These are phyloP conservation scores for Coendou prehensilis DNA, from an alignment of 2,797 vertebrate genomes.

Conservation along the genomic window DNA sequence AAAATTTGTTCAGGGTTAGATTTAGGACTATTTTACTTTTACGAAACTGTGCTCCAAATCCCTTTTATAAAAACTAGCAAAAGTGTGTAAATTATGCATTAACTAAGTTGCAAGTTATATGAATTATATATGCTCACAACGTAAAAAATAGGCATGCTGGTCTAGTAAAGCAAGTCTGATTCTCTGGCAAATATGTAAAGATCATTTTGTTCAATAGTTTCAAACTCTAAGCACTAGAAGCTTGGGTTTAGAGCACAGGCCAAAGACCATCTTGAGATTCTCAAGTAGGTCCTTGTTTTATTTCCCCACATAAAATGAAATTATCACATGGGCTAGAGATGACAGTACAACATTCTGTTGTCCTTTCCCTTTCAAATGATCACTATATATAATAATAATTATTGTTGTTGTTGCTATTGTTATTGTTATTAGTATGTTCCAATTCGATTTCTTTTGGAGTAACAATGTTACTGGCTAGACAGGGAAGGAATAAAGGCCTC, in stretches of 20 bases:
- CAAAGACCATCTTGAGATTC: constrained; percentile 15
- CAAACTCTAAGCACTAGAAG: constrained; percentile 13
- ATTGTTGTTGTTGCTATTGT: no score
- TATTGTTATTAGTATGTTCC: not conserved
- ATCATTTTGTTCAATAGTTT: constrained; percentile 63
- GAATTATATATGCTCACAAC: constrained; percentile 81
- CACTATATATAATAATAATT: not conserved
- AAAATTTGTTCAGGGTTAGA: constrained; percentile 48
- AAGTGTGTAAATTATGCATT: constrained; percentile 80
- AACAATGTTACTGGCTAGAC: not conserved
- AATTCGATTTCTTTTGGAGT: not conserved
- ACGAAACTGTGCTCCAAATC: constrained; percentile 69
- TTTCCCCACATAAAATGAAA: not conserved
- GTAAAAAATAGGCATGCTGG: constrained; percentile 67
- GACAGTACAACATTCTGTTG: not conserved
- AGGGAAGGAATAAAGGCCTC: not conserved
- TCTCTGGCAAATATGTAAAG: constrained; percentile 26
- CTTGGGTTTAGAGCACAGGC: not conserved
- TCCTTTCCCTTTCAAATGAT: not conserved
- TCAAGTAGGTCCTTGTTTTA: not conserved
- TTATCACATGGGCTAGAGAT: not conserved
- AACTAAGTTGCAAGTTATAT: constrained; percentile 72
- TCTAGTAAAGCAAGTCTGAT: constrained; percentile 71
- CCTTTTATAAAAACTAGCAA: constrained; percentile 79
- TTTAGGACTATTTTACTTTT: constrained; percentile 70